Base-by-base conservation (phyloP, 1,140 invertebrate genomes). In the honey bee (Apis mellifera) region DNA sequence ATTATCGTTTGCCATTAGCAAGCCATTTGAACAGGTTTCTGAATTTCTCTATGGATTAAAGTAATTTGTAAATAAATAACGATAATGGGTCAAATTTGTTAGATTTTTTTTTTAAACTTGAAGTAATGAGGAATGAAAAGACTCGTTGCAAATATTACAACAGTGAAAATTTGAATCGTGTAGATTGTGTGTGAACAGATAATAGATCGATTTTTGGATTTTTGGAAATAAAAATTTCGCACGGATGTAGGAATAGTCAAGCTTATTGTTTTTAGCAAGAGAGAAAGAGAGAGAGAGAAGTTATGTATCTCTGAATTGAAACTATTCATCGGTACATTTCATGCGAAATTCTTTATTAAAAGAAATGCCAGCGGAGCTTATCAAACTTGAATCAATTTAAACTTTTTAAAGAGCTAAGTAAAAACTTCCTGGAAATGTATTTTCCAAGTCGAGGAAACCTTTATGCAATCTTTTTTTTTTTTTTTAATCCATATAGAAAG, bases 301-400 rank as follows among this genome's bases (percentile, higher is more conserved):
- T 48, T 32, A 32, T 11, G 19, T 21, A 60, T 9, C 19, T 23
- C 23, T 60, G 9, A 4, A 23, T 74, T 19, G 32, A 5, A 62
- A 48, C 32, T 74, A 74, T 74, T 74, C 57, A n/a, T 48, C 48
- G 55, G 26, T 42, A 74, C 32, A 23, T 62, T 60, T 74, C 59
- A 60, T n/a, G n/a, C 42, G 32, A n/a, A 60, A 74, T 74, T 48
- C 71, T 74, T 74, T 59, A 62, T 74, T 60, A 48, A 74, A 74
- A 60, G 71, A 62, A 74, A 74, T 23, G n/a, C 71, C n/a, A 19
- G 32, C 13, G 55, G 60, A 50, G 42, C 32, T 57, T 74, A 59
- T 74, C 71, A 48, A 74, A 74, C 71, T 74, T 60, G 21, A 74
- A 74, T 74, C 71, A 74, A 74, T 74, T 62, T 74, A 74, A 74